Evolutionary conservation across 2,113 vertebrate species (phyloP).

Genomic region (Piaya cayana): DNA sequence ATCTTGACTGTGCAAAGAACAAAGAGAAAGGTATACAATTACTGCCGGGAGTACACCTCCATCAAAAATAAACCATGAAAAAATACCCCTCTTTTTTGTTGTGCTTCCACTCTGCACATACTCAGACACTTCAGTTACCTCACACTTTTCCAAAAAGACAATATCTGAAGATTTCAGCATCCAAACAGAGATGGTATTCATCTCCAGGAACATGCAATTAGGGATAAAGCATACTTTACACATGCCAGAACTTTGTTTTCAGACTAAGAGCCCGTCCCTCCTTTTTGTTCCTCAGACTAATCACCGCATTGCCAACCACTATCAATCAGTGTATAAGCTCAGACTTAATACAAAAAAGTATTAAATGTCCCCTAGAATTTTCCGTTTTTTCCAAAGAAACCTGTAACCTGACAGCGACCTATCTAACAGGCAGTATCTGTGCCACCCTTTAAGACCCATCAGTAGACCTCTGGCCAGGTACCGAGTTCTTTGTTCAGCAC

Average conservation of each 20-base stretch:
- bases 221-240: not conserved
- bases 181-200: not conserved
- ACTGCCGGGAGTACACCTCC: not conserved
- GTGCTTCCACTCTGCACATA: not conserved
- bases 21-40: not conserved
- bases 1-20: not conserved
- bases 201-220: not conserved
- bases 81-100: not conserved
- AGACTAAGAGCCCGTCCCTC: fast-evolving
- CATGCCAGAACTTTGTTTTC: fast-evolving
- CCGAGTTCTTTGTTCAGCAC: not conserved
- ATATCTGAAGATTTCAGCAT: not conserved
- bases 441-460: not conserved
- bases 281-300: not conserved
- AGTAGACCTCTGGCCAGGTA: not conserved
- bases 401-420: fast-evolving
- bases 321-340: not conserved
- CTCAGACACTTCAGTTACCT: not conserved
- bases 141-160: not conserved
- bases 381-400: not conserved
- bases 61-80: fast-evolving
- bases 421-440: fast-evolving
- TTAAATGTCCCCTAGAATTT: not conserved
- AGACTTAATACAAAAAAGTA: not conserved
- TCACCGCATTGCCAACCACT: not conserved